Evolutionary conservation across 2,888 invertebrate species (phyloP), one percentile per base, ranked within the genome.

Genomic region (Linnaemya vulpina): DNA sequence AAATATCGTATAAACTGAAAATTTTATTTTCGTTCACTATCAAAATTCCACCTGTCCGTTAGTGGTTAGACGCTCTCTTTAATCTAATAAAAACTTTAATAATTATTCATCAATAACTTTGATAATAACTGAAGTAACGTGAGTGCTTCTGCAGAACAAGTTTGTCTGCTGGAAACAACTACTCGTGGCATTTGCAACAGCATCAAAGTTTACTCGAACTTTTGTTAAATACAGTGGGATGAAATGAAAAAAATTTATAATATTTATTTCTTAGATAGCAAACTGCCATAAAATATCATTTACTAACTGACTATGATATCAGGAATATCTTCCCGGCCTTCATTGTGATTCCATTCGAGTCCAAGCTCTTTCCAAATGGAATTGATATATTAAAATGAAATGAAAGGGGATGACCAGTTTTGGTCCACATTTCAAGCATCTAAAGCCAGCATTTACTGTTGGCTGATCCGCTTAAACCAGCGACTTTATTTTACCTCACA

Each of bases 61-160:
- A 7, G 0, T 62, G 17, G 1, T 4, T n/a, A n/a, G 11, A 40
- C 17, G 3, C 9, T 15, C 11, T 40, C n/a, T 15, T 15, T 20
- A n/a, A 68, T 77, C 38, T 77, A 38, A 58, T 68, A 60, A 51
- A 60, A 68, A 51, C 38, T 68, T 77, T 17, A 38, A 60, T 68
- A 51, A 25, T 51, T 22, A 40, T 10, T 60, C 49, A 60, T 58
- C 68, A 68, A 68, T 77, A 77, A 60, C 55, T 60, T 68, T 51
- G 58, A 51, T 38, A 51, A 68, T 40, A 51, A 40, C 49, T 49
- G 22, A 13, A 65, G n/a, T 7, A 46, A 15, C 25, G 9, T 60
- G 22, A 38, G 4, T n/a, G 51, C 11, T 35, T 49, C 20, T 22
- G 35, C 13, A n/a, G n/a, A 30, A 8, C 22, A 25, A 22, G 51